Percentiles rank a stretch among this genome's conserved stretches.
Evolutionary conservation across 2,113 vertebrate genomes (phyloP).

Genomic region (Myotis davidii): DNA sequence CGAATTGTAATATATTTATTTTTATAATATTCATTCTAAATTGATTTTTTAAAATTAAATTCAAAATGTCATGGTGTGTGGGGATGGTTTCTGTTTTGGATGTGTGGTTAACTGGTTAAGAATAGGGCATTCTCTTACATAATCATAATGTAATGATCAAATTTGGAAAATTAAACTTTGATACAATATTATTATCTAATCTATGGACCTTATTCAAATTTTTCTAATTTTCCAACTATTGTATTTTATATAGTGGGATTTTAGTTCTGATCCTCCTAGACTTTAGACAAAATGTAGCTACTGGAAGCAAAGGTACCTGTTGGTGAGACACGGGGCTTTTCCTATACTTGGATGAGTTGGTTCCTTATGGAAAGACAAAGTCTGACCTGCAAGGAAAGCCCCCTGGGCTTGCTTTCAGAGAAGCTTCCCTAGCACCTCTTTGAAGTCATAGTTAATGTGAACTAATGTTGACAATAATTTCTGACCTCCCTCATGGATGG

Average conservation of each 20-base stretch:
- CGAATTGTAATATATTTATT: too few relatives aligned
- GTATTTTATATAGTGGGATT: neutral
- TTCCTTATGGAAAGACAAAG: neutral
- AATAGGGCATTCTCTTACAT: neutral
- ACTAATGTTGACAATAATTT: neutral
- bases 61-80: too few relatives aligned
- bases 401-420: neutral
- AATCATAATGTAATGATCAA: neutral
- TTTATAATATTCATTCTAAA: too few relatives aligned
- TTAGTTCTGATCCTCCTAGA: neutral
- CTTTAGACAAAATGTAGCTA: neutral
- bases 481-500: neutral
- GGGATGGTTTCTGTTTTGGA: too few relatives aligned
- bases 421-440: neutral
- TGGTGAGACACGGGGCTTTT: neutral
- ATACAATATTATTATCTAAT: neutral
- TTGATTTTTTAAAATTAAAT: too few relatives aligned
- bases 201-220: neutral
- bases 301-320: neutral
- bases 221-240: neutral
- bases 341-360: neutral
- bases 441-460: neutral
- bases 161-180: slow-evolving; percentile 7
- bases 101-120: neutral
- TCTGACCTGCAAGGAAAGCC: neutral